Evolutionary conservation across 2,113 vertebrate species (phyloP), one percentile per base, ranked within the genome.

Genomic region (Anhinga rufa): DNA sequence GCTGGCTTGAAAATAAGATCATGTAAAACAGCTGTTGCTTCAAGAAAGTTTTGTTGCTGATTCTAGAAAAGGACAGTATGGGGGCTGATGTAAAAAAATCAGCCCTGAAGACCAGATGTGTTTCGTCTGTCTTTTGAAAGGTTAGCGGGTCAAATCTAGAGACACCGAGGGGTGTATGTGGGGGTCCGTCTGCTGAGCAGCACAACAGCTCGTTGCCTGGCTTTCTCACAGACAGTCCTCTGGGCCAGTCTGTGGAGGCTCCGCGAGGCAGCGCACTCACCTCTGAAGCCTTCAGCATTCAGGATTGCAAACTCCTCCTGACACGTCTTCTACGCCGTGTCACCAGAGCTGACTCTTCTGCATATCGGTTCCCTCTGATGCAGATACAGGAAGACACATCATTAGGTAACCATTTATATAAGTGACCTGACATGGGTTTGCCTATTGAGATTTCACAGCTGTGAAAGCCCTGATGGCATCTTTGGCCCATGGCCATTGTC

Each of bases 21-120:
- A 69, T 92, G 54, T 80, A 58, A 96, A 94, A 12, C 95, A 94
- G 93, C 90, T 94, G 92, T 92, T 95, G 74, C 86, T 82, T 82
- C 1, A 0, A 87, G 66, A 86, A 71, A n/a, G 24, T 49, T 69
- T 81, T 80, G 38, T 82, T 76, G 74, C n/a, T 60, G 71, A 55
- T 51, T 91, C 78, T 54, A 36, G 81, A 60, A 61, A 70, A 82
- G 66, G 57, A 19, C 9, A 60, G 52, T 15, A 25, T 9, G 38
- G 42, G 16, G n/a, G 22, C 64, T 64, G 80, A 31, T 78, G 61
- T 40, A 26, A 38, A 78, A 77, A 78, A 74, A 38, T 12, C 31
- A 14, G 34, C 20, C 36, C 22, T 42, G 80, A 75, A 25, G 71
- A 58, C 25, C 85, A 88, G 88, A 60, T 65, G 52, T 49, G 34